Evolutionary conservation across 2,113 vertebrate genomes (phyloP), one percentile per base, ranked within the genome.

Genomic region (Sturnus vulgaris): DNA sequence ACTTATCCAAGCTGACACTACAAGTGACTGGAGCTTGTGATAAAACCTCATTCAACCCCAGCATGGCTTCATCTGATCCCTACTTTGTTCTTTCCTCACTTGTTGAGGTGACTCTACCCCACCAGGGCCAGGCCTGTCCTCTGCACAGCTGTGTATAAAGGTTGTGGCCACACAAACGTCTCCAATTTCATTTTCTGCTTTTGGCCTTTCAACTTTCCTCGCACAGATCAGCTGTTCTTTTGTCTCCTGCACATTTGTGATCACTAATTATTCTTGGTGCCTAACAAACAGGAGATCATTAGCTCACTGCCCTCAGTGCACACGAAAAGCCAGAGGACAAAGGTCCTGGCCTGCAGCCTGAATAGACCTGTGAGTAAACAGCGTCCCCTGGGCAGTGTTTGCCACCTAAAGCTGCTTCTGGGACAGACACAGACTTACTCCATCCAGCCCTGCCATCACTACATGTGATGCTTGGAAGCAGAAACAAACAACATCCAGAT

Each of bases 271-370:
- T 5, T 15, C 63, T 42, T 30, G 42, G 57, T 72, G 44, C 57
- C 72, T 46, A 42, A 23, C 4, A 5, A 64, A 39, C 5, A 27
- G 0, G 0, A 61, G 52, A 72, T 52, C 25, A 17, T 49, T n/a
- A 72, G 47, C 69, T 92, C 44, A 12, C 1, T 79, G 49, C 10
- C 40, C 25, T 23, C 20, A 12, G 52, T 3, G 46, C 40, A 49
- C 15, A 10, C 0, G 19, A 47, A 81, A 66, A 88, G 39, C 20
- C 1, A 24, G 49, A 47, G 53, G 57, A 71, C 66, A 73, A 73
- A 82, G 66, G 75, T 84, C 68, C 73, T 35, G 4, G 5, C 25
- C 11, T 71, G 70, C 87, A 82, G 61, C 56, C 57, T 33, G 53
- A 60, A 7, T 2, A 71, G 82, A 70, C 11, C 44, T 27, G 52